Evolutionary conservation across 2,797 vertebrate genomes (phyloP), one percentile per base, ranked within the genome.

Genomic region (Platalea minor): DNA sequence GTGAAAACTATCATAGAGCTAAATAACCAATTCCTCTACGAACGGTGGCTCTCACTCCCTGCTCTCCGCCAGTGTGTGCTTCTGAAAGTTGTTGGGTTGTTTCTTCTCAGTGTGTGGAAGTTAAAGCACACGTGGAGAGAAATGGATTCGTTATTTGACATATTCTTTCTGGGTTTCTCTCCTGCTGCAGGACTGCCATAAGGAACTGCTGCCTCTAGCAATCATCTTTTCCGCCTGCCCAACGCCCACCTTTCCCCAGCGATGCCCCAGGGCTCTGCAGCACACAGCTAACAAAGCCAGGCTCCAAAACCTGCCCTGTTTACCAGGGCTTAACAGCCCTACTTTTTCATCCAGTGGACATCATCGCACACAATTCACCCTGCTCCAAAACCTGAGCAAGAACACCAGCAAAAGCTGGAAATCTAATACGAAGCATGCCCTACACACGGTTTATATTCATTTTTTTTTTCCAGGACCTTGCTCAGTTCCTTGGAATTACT

Each of bases 151-250:
- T 56, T 78, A 82, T 80, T 65, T 83, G 75, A 73, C 11, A 23
- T 16, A 57, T 6, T 21, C 21, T 75, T 92, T 87, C 75, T 43
- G 67, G 14, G 51, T 53, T 86, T 84, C 35, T 84, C 16, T 63
- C 16, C 39, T 76, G 56, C 56, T 89, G n/a, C 63, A 92, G 89
- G 35, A 81, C 69, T 81, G 64, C 35, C 31, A 2, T 83, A 91
- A 95, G 83, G 67, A 93, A 77, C 56, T 57, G 20, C 85, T 86
- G 92, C 82, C 69, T 88, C 51, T n/a, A 91, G 78, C 91, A 92
- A 83, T 87, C 53, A 53, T 50, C 48, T 83, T 60, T 83, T 51
- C 77, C 77, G 67, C 41, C 76, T 84, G 26, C 67, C 85, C 45
- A 76, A 50, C 5, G 1, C 63, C 18, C 0, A 10, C 35, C 41